A percentile compares a stretch with the other conserved stretches of the same genome.
phyloP scores from a whole-genome alignment of 2,113 vertebrate genomes.

The Microtus richardsoni region DNA sequence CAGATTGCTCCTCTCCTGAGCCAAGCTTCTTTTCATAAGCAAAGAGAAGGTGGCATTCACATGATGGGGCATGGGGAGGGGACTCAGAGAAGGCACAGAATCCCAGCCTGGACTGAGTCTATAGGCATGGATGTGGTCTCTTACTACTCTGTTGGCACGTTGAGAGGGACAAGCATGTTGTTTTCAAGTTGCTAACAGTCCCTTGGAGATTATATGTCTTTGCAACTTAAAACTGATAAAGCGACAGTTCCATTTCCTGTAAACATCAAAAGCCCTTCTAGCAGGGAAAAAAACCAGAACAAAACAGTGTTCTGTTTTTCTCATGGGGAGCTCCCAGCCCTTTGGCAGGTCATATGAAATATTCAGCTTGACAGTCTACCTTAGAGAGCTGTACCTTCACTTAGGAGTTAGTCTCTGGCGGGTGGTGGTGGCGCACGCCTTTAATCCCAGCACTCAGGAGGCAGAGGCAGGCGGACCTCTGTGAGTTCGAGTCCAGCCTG shows the following conservation, averaged over 20 bases:
- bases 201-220: not conserved
- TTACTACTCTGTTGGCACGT: fast-evolving
- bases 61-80: not conserved
- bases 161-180: fast-evolving
- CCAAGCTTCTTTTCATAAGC: not conserved
- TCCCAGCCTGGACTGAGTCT: fast-evolving
- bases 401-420: not conserved
- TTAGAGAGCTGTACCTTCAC: not conserved
- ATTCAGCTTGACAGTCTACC: not conserved
- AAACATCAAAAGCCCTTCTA: not conserved
- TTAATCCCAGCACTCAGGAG: too few relatives aligned
- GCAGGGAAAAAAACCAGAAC: not conserved
- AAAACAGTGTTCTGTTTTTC: not conserved
- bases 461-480: too few relatives aligned
- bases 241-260: not conserved
- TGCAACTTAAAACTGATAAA: not conserved
- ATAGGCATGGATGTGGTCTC: fast-evolving
- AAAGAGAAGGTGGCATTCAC: not conserved
- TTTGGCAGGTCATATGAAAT: not conserved
- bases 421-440: too few relatives aligned
- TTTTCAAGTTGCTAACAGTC: not conserved
- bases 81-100: not conserved
- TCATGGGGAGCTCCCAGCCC: not conserved
- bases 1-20: not conserved
- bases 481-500: too few relatives aligned